Evolutionary conservation across 1,140 invertebrate genomes (phyloP), one percentile per base, ranked within the genome.

Genomic region (Sycophaga agraensis): DNA sequence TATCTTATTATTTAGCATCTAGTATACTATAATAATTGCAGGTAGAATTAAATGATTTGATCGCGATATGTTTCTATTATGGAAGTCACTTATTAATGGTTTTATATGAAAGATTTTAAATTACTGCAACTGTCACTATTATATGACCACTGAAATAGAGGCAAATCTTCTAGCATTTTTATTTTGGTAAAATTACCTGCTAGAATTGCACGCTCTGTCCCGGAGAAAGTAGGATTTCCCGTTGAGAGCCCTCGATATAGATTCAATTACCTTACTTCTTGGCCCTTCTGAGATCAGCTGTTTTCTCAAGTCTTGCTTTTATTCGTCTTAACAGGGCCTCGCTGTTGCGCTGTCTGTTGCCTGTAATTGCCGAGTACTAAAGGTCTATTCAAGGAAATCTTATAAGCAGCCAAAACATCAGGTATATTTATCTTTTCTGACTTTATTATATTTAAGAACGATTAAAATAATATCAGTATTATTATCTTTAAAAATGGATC

Each of bases 331-430:
- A 66, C 82, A 88, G 77, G 87, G 87, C 22, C 81, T 87, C 35
- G 76, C 85, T 28, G 82, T 87, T 9, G 83, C 87, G 3, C 73
- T 88, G 60, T 81, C 85, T 51, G 86, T 87, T 51, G 86, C 86
- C 7, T 88, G 87, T 72, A 88, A 88, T 73, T 87, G 85, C 72
- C 81, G 83, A 70, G 82, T 85, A 28, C 70, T 85, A 34, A 83
- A 83, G 64, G 73, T 84, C 28, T 85, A 85, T 69, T 79, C 83
- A 24, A 76, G 72, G 59, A 79, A 74, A 65, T 77, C 71, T 42
- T 70, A 73, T 62, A 78, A 74, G 61, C 74, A 74, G 61, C 74
- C 73, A 51, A 80, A 75, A 66, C 74, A 71, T 63, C 80, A 70
- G 77, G 80, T 76, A 71, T 37, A 22, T 4, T 37, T 37, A 3